phyloP scores from a whole-genome alignment of 1,140 invertebrate species.

The Forficula auricularia region DNA sequence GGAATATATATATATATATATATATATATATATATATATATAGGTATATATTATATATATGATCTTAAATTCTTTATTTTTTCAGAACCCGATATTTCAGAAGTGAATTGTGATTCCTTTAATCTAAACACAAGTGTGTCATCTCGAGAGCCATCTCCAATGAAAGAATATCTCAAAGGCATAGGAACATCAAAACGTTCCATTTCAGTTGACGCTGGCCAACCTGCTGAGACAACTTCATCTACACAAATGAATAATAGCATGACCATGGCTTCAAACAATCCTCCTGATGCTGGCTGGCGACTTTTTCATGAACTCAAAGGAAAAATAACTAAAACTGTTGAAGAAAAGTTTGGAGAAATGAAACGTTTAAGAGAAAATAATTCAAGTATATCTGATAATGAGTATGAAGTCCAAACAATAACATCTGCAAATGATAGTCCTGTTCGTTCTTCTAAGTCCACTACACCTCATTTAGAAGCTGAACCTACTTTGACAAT shows the following conservation, averaged over 20 bases:
- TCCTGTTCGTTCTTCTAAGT: too few species aligned
- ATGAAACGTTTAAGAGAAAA: constrained; percentile 34
- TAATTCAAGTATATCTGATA: constrained; percentile 28
- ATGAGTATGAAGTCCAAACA: constrained; percentile 14
- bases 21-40: too few species aligned
- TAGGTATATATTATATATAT: too few species aligned
- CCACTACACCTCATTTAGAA: constrained; percentile 16
- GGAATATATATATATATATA: too few species aligned
- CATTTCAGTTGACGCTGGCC: constrained; percentile 20
- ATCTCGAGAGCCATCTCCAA: constrained; percentile 12
- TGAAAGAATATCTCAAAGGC: constrained; percentile 12
- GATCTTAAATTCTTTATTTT: too few species aligned
- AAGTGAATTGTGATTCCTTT: too few species aligned
- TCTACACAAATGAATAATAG: too few species aligned
- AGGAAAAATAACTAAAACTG: constrained; percentile 43
- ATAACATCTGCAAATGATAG: constrained; percentile 32
- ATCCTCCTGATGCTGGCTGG: not conserved
- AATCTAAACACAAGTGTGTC: not conserved
- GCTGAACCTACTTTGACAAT: constrained; percentile 22
- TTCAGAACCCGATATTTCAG: too few species aligned
- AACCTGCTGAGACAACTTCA: not conserved
- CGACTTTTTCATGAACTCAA: constrained; percentile 16
- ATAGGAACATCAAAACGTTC: constrained; percentile 24
- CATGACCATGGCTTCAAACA: too few species aligned
- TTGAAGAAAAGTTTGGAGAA: constrained; percentile 39